Evolutionary conservation across 1,140 invertebrate genomes (phyloP), one percentile per base, ranked within the genome.

Genomic region (Saccostrea echinata): DNA sequence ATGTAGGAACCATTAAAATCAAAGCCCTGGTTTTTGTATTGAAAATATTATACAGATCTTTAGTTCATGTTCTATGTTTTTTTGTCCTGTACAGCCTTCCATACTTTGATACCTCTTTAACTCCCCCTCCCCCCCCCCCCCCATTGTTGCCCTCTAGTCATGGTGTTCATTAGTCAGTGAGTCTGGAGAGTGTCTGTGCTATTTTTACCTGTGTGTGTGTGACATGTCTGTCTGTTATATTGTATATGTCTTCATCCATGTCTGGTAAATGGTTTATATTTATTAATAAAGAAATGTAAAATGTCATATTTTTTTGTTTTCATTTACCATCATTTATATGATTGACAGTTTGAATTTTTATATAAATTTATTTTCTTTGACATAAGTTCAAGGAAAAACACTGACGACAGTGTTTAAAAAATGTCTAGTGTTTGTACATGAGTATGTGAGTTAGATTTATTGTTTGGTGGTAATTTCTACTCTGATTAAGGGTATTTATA

Each of bases 181-280:
- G 27, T 2, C 13, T 11, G 30, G 27, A 71, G 68, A 30, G 24
- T 35, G 8, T 16, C 0, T 21, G 27, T 76, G 68, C 27, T 27
- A 30, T 9, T 33, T 88, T 27, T 18, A 27, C 35, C 21, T 82
- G 43, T 82, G 57, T 18, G 21, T 43, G 43, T 43, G 0, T 43
- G 57, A 9, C 21, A n/a, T 24, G 24, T 33, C 24, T 71, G 68
- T 71, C 68, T 11, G 27, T 27, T 27, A 76, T 76, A 76, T 76
- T 30, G 68, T 33, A 33, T 76, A 8, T 76, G 68, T 76, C 68
- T 76, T 76, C 68, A 76, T 30, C 68, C 27, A 76, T 33, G 27
- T 76, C 16, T 76, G 27, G 68, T 76, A 35, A 76, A 76, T 76
- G 68, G 68, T 76, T 76, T 76, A 76, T 76, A 76, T 76, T 71